Evolutionary conservation across 2,888 invertebrate genomes (phyloP), one percentile per base, ranked within the genome.

Genomic region (Drosophila neotestacea): DNA sequence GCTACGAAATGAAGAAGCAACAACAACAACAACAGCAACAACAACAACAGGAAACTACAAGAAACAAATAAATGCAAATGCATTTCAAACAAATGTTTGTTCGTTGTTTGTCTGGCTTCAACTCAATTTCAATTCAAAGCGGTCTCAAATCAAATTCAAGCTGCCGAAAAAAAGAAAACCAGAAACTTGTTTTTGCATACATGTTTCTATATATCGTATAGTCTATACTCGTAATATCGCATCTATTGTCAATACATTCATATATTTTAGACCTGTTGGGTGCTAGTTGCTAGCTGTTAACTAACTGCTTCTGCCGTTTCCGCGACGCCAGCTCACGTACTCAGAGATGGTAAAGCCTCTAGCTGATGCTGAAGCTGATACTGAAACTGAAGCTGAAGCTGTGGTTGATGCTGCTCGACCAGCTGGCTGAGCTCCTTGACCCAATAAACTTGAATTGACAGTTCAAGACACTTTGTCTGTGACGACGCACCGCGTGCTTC

Each of bases 361-460:
- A 38, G 55, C 52, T 79, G 54, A n/a, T 32, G 30, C 10, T 38
- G 34, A 11, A 7, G 39, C 11, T 32, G 48, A n/a, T 13, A 51
- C 39, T 56, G 46, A 16, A 36, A 22, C 10, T 38, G 38, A 11
- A 7, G 46, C 11, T 27, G 48, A n/a, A 27, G 56, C 39, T 56
- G 46, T 48, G 48, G 55, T 38, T 47, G 68, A 61, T 60, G 74
- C 60, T 69, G 65, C 77, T 78, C 85, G 71, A 66, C 68, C 88
- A 77, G 86, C 74, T 82, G 82, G 73, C 66, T 48, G 74, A 77
- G 78, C 86, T 89, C 92, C 92, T 92, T 91, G 91, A 91, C 91
- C 91, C 81, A 92, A 87, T 91, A 91, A 91, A 90, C 89, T 89
- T 91, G 90, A 90, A 79, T 77, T 85, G 90, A 80, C 88, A 89